Conservation (phyloP, 2,888 invertebrate species). For the Napeogenes inachia region DNA sequence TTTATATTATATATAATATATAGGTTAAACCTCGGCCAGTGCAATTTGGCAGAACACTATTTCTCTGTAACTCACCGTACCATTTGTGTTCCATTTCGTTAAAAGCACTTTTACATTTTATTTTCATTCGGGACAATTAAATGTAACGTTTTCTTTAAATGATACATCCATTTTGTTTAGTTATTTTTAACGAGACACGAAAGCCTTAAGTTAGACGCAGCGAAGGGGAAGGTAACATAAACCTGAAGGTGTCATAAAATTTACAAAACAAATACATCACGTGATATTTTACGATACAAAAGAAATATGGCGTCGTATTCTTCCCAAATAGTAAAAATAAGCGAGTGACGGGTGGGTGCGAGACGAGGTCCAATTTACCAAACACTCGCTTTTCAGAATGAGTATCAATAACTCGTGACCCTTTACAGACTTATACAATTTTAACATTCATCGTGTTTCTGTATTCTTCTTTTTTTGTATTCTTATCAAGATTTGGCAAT, state of each 20-base stretch:
- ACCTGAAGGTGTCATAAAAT: neutral
- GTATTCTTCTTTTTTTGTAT: slow-evolving; percentile 7
- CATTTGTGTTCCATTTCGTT: neutral
- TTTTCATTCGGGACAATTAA: neutral
- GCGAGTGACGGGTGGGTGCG: slow-evolving; percentile 9
- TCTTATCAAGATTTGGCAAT: no score
- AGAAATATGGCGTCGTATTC: slow-evolving; percentile 2
- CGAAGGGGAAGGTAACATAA: neutral
- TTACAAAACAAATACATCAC: neutral
- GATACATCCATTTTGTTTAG: neutral
- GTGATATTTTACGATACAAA: slow-evolving; percentile 2
- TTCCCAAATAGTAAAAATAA: neutral
- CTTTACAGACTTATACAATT: slow-evolving; percentile 8
- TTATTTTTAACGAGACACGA: neutral
- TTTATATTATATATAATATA: slow-evolving; percentile 4
- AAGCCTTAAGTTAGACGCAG: neutral
- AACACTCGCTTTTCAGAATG: slow-evolving; percentile 47
- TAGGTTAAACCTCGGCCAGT: neutral
- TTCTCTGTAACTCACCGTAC: neutral
- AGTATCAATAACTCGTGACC: slow-evolving; percentile 40
- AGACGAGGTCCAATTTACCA: slow-evolving; percentile 27
- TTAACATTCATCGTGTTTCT: slow-evolving; percentile 3
- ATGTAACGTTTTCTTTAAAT: neutral
- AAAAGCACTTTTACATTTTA: slow-evolving; percentile 1
- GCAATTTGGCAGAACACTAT: neutral